Evolutionary conservation across 2,797 vertebrate genomes (phyloP).

Genomic region (Sciurus vulgaris): DNA sequence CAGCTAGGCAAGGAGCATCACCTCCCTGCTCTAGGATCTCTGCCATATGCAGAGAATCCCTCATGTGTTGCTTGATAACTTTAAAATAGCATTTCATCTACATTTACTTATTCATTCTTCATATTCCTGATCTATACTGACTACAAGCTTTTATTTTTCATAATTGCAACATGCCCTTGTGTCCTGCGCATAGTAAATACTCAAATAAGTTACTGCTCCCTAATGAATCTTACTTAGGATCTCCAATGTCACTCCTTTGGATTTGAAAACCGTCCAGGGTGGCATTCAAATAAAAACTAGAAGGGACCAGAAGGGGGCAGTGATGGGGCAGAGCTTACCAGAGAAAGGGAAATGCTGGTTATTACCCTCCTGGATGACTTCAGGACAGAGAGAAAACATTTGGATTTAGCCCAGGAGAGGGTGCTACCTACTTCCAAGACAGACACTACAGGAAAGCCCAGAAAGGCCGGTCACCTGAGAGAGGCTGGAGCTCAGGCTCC

Average conservation of each 20-base stretch:
- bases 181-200: neutral
- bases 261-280: neutral
- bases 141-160: neutral
- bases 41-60: neutral
- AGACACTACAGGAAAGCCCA: neutral
- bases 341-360: conserved; percentile 8
- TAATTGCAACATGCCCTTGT: neutral
- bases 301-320: conserved; percentile 83
- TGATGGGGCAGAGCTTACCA: conserved; percentile 72
- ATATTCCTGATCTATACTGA: neutral
- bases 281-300: neutral
- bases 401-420: conserved; percentile 87
- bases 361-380: conserved; percentile 65
- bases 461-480: conserved; percentile 55
- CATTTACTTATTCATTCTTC: neutral
- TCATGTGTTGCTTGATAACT: neutral
- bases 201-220: neutral
- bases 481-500: conserved; percentile 27
- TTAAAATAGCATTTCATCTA: neutral
- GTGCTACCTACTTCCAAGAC: conserved; percentile 84
- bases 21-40: neutral
- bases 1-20: neutral
- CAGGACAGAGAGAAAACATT: conserved; percentile 64
- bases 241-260: neutral
- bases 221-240: neutral